phyloP scores from a whole-genome alignment of 2,888 invertebrate genomes.

The Apamea monoglypha region DNA sequence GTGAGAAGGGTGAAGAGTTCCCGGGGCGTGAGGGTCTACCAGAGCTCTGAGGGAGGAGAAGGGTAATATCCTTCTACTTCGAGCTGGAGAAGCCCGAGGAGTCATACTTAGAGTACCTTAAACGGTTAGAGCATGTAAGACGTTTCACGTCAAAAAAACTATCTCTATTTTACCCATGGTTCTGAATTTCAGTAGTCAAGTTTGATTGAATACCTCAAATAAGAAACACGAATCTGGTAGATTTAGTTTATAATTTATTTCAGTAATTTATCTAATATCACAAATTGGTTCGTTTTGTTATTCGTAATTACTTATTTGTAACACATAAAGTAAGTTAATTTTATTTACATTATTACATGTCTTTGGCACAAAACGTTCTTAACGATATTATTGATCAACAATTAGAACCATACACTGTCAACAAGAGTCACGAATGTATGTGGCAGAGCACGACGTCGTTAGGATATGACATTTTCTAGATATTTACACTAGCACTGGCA shows the following conservation, averaged over 20 bases:
- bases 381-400: slow-evolving; percentile 1
- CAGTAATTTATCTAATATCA: slow-evolving; percentile 71
- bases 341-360: slow-evolving; percentile 28
- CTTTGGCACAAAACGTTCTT: slow-evolving; percentile 24
- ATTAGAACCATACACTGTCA: slow-evolving; percentile 9
- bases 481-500: slow-evolving; percentile 72
- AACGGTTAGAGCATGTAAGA: too few relatives aligned
- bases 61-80: too few relatives aligned
- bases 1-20: too few relatives aligned
- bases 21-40: too few relatives aligned
- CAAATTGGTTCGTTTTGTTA: slow-evolving; percentile 68
- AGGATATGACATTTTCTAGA: slow-evolving; percentile 10
- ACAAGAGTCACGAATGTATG: neutral
- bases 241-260: slow-evolving; percentile 52
- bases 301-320: neutral
- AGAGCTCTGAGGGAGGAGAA: too few relatives aligned
- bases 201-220: neutral
- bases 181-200: neutral
- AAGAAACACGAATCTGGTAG: neutral
- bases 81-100: too few relatives aligned
- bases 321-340: neutral
- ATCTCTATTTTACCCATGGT: neutral
- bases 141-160: neutral
- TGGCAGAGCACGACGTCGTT: neutral
- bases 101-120: too few relatives aligned